Evolutionary conservation across 2,888 invertebrate species (phyloP), one percentile per base, ranked within the genome.

Genomic region (Hirtodrosophila cameraria): DNA sequence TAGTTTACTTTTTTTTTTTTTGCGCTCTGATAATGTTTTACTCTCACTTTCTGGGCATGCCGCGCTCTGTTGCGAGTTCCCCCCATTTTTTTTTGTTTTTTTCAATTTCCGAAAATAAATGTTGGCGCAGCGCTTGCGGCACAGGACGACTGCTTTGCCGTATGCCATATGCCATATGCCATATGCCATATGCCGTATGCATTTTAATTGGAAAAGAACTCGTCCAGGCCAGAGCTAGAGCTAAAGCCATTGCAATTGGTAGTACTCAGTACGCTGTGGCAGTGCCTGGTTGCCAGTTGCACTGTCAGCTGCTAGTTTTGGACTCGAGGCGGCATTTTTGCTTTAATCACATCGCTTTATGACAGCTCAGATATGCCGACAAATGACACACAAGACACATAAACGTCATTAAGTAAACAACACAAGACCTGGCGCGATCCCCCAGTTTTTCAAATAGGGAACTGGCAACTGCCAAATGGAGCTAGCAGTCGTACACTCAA

Each of bases 301-400:
- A 48, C 28, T 49, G 50, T 60, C 78, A 79, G 74, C 64, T 63
- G 79, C 36, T 64, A 43, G 68, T 49, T 35, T 55, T 52, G 55
- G 50, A 23, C 27, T 41, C 23, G 61, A 23, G 43, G 13, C 84
- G 86, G 85, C 65, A 36, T 67, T 70, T 75, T 86, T 62, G 69
- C 88, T 88, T 88, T 87, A 88, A 88, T 88, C 87, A 88, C 82
- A 86, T 86, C 67, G 80, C 58, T 88, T 88, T 88, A 88, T 88
- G 88, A 87, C 88, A 88, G 87, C 76, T 62, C 62, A 59, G 69
- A 70, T 55, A 86, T 64, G 77, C 86, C 84, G 86, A 78, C 87
- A 86, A 81, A 81, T 84, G 85, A 86, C 77, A 78, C 68, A 62
- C 66, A 72, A 80, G 81, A 86, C 79, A 86, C 72, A 83, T 69